Evolutionary conservation across 1,140 invertebrate species (phyloP), one percentile per base, ranked within the genome.

Genomic region (Melanaphis sacchari): DNA sequence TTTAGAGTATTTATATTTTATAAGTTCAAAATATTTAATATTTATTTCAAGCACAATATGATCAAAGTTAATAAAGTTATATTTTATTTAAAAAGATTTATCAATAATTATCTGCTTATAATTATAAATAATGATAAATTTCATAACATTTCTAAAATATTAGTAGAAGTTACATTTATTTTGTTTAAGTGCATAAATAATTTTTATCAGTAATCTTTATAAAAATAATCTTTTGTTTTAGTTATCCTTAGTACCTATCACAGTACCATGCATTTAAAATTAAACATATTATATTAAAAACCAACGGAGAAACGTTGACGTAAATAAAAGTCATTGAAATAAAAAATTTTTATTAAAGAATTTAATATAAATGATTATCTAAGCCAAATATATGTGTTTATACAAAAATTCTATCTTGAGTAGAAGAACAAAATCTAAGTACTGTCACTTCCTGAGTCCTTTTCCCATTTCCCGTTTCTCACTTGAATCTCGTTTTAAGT

Each of bases 361-460:
- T 76, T 76, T 76, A 76, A 76, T 82, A 82, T 82, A 82, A 36
- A 82, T 82, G 21, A 38, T 82, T 82, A 38, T 82, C 22, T 38
- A 82, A 38, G 18, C 76, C 76, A 38, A 82, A 82, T 82, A 82
- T 82, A 82, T 85, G 24, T 43, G 85, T 87, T 87, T 87, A 87
- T 15, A 87, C 41, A 87, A 49, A 87, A 87, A 87, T 87, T 43
- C 85, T 87, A 87, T 46, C 43, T 46, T 18, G n/a, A 46, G 43
- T n/a, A 43, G 43, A 49, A 22, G 31, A 36, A 21, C 43, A 87
- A 18, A 46, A 46, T 87, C 85, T 18, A 5, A 43, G 85, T 87
- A 40, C 41, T 84, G 85, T 87, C 41, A 46, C 85, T 46, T 87
- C 22, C 43, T 46, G 31, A 18, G 31, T 38, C n/a, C 85, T 24